A percentile compares a stretch with the other conserved stretches of the same genome.
These are phyloP conservation scores for Rostratula benghalensis DNA, from an alignment of 2,113 vertebrate genomes.

Conservation along the genomic window DNA sequence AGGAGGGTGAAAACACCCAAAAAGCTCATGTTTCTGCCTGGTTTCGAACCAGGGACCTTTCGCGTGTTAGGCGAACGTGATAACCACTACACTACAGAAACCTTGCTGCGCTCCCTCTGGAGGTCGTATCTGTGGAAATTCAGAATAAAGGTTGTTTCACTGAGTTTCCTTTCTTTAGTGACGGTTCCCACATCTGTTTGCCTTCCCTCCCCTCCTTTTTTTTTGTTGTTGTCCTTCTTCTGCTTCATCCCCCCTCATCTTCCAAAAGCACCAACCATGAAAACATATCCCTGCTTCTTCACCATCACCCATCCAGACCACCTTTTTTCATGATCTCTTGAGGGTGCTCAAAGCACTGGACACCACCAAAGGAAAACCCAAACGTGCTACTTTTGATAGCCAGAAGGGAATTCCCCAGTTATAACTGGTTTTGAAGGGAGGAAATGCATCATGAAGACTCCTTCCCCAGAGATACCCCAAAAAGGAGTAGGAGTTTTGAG, in stretches of 20 bases:
- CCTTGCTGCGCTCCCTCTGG: fast-evolving
- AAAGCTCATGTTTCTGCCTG: fast-evolving
- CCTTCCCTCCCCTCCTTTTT: too few relatives aligned
- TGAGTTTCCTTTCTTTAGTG: fast-evolving
- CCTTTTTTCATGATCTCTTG: not conserved
- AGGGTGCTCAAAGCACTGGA: not conserved
- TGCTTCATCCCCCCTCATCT: not conserved
- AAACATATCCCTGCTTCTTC: not conserved
- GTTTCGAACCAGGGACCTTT: slow-evolving; percentile 41
- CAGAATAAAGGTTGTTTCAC: fast-evolving
- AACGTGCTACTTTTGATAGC: not conserved
- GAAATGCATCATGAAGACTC: fast-evolving
- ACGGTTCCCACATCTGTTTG: fast-evolving
- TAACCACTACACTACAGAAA: slow-evolving; percentile 71
- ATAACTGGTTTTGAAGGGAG: too few relatives aligned
- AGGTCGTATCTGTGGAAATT: fast-evolving
- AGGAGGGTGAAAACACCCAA: fast-evolving
- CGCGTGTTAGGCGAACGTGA: slow-evolving; percentile 68
- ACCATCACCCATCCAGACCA: too few relatives aligned
- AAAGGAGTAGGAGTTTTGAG: too few relatives aligned
- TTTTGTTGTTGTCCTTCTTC: fast-evolving
- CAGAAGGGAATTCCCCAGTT: fast-evolving
- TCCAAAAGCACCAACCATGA: too few relatives aligned
- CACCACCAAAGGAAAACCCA: not conserved
- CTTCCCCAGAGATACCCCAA: not conserved